phyloP scores from a whole-genome alignment of 2,888 invertebrate genomes.

The Agonum fuliginosum region DNA sequence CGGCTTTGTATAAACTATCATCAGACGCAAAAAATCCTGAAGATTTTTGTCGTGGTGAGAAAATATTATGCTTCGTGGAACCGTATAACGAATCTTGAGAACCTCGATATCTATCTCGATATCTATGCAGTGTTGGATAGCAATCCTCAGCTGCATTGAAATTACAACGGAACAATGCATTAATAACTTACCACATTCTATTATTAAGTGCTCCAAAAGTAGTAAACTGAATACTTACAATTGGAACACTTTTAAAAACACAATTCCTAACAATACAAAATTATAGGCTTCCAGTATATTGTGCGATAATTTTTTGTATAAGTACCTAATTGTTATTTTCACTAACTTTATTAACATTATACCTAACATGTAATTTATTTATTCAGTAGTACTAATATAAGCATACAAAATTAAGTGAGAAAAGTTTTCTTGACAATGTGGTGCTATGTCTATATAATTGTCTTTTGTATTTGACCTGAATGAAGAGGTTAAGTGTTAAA shows the following conservation, averaged over 20 bases:
- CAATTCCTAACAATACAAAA: too few species aligned
- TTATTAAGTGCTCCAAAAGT: conserved; percentile 39
- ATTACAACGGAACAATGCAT: conserved; percentile 43
- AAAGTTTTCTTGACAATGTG: too few species aligned
- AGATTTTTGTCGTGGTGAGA: conserved; percentile 70
- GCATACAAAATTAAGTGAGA: too few species aligned
- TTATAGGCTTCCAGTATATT: too few species aligned
- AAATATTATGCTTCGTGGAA: conserved; percentile 66
- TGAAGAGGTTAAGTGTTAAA: too few species aligned
- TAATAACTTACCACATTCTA: conserved; percentile 9
- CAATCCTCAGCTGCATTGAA: conserved; percentile 71
- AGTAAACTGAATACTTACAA: conserved; percentile 27
- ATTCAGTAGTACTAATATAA: too few species aligned
- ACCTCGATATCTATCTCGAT: conserved; percentile 64
- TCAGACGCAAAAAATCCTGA: conserved; percentile 72
- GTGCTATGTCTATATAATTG: too few species aligned
- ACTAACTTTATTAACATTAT: too few species aligned
- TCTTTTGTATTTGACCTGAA: too few species aligned
- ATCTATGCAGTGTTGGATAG: conserved; percentile 66
- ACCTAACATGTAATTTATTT: too few species aligned
- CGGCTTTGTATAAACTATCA: conserved; percentile 71
- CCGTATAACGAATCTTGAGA: conserved; percentile 70
- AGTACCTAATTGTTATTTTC: too few species aligned
- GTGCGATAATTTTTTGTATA: too few species aligned
- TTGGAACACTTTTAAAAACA: conserved; percentile 32